phyloP scores from a whole-genome alignment of 2,113 vertebrate species.

The Odocoileus virginianus region DNA sequence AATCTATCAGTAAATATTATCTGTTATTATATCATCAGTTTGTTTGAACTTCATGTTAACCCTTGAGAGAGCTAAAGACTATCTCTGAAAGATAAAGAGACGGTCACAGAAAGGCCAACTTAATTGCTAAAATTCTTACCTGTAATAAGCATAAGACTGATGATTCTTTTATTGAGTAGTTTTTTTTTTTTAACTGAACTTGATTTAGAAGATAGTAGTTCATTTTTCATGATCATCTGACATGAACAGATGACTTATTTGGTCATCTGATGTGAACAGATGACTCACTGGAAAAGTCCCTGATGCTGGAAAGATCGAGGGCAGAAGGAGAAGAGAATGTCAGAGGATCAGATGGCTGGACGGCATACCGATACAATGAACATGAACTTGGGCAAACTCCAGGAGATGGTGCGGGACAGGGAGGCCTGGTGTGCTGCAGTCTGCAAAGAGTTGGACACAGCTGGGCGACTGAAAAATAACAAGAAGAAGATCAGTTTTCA shows the following conservation, averaged over 20 bases:
- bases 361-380: fast-evolving
- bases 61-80: background rate
- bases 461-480: background rate
- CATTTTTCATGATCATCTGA: background rate
- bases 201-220: background rate
- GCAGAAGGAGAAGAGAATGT: background rate
- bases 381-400: background rate
- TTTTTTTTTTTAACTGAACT: background rate
- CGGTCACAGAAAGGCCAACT: background rate
- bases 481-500: background rate
- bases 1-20: background rate
- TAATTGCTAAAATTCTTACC: background rate
- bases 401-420: background rate
- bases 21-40: background rate
- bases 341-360: background rate
- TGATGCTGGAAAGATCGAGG: background rate
- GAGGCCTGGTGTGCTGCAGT: background rate
- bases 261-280: background rate
- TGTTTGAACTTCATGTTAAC: background rate
- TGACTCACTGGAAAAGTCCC: background rate
- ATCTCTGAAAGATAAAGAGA: background rate
- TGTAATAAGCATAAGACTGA: background rate
- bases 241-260: background rate
- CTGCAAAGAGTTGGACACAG: background rate
- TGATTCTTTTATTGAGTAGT: background rate